A percentile compares a stretch with the other conserved stretches of the same genome.
Conservation (phyloP, 2,113 vertebrate genomes). For the Chlorodrepanis virens region DNA sequence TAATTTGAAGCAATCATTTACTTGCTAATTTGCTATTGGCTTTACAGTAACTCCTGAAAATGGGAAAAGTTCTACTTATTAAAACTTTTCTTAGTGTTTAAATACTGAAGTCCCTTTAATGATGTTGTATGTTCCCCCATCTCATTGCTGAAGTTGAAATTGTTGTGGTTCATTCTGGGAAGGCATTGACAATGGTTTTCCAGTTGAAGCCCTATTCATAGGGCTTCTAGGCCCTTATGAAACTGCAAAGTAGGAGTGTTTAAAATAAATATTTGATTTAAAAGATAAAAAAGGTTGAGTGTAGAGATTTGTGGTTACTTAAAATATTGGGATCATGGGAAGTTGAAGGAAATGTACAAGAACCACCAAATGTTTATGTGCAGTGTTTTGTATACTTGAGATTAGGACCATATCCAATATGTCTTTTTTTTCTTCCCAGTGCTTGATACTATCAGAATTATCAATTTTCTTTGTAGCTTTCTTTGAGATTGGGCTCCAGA, state of each 20-base stretch:
- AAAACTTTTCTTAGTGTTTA: background rate
- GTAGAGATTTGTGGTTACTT: background rate
- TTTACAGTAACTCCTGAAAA: background rate
- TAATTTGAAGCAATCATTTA: background rate
- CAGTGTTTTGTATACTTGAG: background rate
- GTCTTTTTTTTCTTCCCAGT: background rate
- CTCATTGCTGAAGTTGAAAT: background rate
- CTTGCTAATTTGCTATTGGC: background rate
- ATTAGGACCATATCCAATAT: background rate
- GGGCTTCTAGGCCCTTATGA: background rate
- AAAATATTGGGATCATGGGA: background rate
- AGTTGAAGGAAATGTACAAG: background rate
- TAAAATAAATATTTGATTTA: background rate
- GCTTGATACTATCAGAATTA: background rate
- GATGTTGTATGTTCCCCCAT: background rate
- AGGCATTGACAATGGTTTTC: background rate
- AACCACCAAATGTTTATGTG: background rate
- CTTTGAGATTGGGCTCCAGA: background rate
- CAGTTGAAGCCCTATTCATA: background rate
- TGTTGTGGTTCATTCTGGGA: background rate
- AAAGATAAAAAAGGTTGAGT: background rate
- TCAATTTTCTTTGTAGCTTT: background rate
- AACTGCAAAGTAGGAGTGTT: background rate
- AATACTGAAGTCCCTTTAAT: background rate
- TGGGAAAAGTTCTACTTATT: background rate